These are phyloP conservation scores for Calliopsis andreniformis DNA, from an alignment of 1,140 invertebrate genomes.

Conservation along the genomic window DNA sequence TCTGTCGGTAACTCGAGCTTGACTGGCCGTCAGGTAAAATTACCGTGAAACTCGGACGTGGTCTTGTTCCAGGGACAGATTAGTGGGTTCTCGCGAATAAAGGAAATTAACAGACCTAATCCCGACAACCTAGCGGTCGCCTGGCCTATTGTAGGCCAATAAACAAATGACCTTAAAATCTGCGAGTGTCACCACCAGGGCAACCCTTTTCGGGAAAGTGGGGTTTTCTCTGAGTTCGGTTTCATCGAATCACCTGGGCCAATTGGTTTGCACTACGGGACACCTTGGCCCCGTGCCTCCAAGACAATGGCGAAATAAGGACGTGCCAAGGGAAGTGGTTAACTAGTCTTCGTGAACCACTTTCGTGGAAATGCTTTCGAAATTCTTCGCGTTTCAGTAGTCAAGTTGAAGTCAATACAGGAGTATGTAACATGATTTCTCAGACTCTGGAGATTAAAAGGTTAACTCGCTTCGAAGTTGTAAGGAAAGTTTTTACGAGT, in stretches of 20 bases:
- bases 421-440: no score
- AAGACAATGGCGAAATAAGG: background rate
- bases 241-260: constrained; percentile 15
- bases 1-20: background rate
- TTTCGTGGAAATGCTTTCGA: no score
- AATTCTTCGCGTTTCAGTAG: no score
- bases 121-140: background rate
- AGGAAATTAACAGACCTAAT: constrained; percentile 8
- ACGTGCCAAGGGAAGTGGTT: background rate
- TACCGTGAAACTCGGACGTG: background rate
- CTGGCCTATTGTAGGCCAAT: background rate
- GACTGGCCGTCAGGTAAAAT: constrained; percentile 7
- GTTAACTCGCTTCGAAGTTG: no score
- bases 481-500: no score
- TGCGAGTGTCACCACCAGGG: background rate
- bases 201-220: constrained; percentile 10
- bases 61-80: background rate
- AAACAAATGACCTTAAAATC: constrained; percentile 2
- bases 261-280: background rate
- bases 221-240: background rate
- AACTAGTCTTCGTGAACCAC: background rate
- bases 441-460: no score
- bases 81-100: constrained; percentile 8
- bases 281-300: background rate
- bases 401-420: no score